phyloP scores from a whole-genome alignment of 1,140 invertebrate species.

The Camponotus vicinus region DNA sequence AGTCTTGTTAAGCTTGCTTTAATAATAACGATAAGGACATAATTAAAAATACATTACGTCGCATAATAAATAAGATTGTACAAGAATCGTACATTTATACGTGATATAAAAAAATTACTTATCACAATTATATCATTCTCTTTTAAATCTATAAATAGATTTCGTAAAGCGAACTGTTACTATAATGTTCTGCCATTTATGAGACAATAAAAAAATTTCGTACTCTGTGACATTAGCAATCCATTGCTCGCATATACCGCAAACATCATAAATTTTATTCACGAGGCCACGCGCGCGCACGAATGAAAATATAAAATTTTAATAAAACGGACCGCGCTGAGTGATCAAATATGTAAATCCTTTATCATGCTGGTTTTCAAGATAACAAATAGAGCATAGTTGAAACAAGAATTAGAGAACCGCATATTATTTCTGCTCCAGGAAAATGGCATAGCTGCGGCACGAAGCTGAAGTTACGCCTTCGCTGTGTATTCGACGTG shows the following conservation, averaged over 20 bases:
- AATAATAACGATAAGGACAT: neutral
- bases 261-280: slow-evolving; percentile 35
- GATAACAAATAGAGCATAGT: slow-evolving; percentile 19
- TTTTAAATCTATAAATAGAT: neutral
- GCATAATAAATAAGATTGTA: neutral
- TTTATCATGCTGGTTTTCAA: slow-evolving; percentile 33
- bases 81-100: slow-evolving; percentile 1
- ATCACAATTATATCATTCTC: slow-evolving; percentile 12
- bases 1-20: neutral
- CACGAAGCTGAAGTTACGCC: slow-evolving; percentile 35
- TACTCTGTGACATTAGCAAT: slow-evolving; percentile 40
- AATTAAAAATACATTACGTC: neutral
- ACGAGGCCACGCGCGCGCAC: neutral
- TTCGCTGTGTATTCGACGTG: neutral
- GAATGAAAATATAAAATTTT: slow-evolving; percentile 55
- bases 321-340: slow-evolving; percentile 25
- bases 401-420: slow-evolving; percentile 43
- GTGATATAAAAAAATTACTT: slow-evolving; percentile 18
- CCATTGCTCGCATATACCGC: slow-evolving; percentile 34
- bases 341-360: slow-evolving; percentile 53
- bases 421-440: slow-evolving; percentile 39
- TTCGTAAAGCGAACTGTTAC: slow-evolving; percentile 17
- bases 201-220: slow-evolving; percentile 15
- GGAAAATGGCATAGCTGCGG: neutral
- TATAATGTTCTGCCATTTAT: neutral